Base-by-base conservation (phyloP, 2,888 invertebrate species). In the Lacanobia wlatinum region DNA sequence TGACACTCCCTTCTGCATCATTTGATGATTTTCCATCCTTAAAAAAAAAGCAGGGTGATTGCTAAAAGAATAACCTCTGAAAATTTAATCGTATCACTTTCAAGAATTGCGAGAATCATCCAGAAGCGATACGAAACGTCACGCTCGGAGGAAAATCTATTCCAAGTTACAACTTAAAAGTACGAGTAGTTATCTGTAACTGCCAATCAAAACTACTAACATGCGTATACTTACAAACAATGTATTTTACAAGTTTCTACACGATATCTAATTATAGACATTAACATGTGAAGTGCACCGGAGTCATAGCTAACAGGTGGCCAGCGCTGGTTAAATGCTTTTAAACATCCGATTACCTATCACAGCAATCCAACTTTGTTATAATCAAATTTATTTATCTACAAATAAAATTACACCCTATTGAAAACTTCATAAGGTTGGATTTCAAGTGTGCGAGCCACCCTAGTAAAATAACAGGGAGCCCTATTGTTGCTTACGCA, bases 401-500 rank as follows among this genome's bases (percentile, higher is more conserved):
- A 60, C 78, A 87, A 58, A 21, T 67, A 8, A 89, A 87, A 87
- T 72, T 84, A 53, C 21, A 89, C 89, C 83, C 79, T 91, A 82
- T n/a, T 0, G 0, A 0, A 16, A 53, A 6, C 0, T 0, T 0
- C 55, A 84, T 40, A 92, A 84, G 87, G 77, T 79, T 73, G 66
- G 82, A 76, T 89, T 91, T 91, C 48, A 69, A 40, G 48, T 84
- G 87, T 48, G 65, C 34, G 2, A 63, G 40, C 55, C 64, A 83
- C 91, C 90, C 90, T 90, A 90, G 90, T 92, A 90, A 92, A 93
- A 93, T 94, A 92, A 92, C 92, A 92, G 90, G 91, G 91, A 92
- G 91, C 92, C 92, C 93, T 93, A 94, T 94, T 95, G 95, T 94
- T 94, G 94, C 93, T 94, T 94, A 94, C 93, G 93, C 93, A 91